Evolutionary conservation across 2,113 vertebrate species (phyloP).

Genomic region (Nansenia antarctica): DNA sequence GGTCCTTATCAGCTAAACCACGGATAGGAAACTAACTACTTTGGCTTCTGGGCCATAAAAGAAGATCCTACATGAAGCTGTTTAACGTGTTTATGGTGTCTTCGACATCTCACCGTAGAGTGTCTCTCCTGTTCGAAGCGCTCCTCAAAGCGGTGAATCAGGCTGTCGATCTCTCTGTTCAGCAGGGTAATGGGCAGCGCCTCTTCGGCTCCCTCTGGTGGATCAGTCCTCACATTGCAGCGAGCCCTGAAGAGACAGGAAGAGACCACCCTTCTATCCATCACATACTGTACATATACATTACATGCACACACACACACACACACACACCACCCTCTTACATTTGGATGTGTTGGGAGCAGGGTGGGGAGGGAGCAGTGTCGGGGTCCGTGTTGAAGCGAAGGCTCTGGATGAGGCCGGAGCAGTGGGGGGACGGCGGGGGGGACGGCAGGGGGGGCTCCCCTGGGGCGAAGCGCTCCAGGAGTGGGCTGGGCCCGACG

Average conservation of each 20-base stretch:
- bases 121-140: conserved; percentile 91
- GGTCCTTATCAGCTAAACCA: background rate
- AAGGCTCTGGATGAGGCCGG: background rate
- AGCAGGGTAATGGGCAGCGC: conserved; percentile 81
- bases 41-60: background rate
- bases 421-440: background rate
- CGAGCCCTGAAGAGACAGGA: conserved; percentile 75
- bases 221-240: conserved; percentile 76
- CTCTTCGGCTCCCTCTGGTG: conserved; percentile 78
- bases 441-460: background rate
- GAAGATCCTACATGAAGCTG: background rate
- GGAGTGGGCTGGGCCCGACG: background rate
- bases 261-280: background rate
- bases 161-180: conserved; percentile 87
- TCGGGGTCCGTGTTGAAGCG: background rate
- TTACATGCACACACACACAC: background rate
- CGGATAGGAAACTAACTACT: background rate
- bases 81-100: background rate
- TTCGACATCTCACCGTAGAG: conserved; percentile 83
- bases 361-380: background rate
- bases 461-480: too few relatives aligned
- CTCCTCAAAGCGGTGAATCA: conserved; percentile 90
- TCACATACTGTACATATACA: background rate
- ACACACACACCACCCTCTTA: background rate
- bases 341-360: too few relatives aligned